These are phyloP conservation scores for Bradypus variegatus DNA, from an alignment of 2,797 vertebrate genomes.

Conservation along the genomic window DNA sequence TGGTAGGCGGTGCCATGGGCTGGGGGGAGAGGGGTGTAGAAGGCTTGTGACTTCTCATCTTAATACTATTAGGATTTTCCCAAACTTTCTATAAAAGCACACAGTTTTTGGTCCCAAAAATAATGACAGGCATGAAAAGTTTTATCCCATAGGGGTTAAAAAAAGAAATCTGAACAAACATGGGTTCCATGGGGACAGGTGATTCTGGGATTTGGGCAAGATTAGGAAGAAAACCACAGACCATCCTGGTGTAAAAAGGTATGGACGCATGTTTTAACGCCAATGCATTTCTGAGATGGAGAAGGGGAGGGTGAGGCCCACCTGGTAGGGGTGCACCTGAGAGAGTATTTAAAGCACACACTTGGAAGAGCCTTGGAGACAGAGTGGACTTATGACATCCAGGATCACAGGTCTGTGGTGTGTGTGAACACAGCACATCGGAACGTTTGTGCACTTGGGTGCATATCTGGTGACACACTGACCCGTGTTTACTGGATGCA, in stretches of 20 bases:
- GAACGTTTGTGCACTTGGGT: too few relatives aligned
- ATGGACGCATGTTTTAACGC: fast-evolving
- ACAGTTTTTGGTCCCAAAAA: background rate
- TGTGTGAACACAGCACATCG: too few relatives aligned
- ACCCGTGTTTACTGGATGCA: too few relatives aligned
- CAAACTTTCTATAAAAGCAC: background rate
- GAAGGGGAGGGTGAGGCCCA: too few relatives aligned
- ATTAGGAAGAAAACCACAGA: background rate
- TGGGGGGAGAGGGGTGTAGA: background rate
- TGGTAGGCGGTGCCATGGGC: background rate
- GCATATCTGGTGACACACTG: background rate
- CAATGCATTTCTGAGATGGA: background rate
- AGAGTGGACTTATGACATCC: too few relatives aligned
- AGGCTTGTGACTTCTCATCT: background rate
- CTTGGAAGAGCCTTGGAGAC: too few relatives aligned
- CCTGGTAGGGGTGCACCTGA: too few relatives aligned
- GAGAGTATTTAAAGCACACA: too few relatives aligned
- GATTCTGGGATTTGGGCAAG: background rate
- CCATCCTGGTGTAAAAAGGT: fast-evolving
- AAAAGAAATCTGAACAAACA: background rate
- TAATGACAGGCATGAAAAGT: background rate
- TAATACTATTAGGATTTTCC: background rate
- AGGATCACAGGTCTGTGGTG: too few relatives aligned
- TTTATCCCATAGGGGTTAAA: background rate
- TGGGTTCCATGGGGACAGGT: background rate